Conservation (phyloP, 2,888 invertebrate genomes). For the Rhingia rostrata region DNA sequence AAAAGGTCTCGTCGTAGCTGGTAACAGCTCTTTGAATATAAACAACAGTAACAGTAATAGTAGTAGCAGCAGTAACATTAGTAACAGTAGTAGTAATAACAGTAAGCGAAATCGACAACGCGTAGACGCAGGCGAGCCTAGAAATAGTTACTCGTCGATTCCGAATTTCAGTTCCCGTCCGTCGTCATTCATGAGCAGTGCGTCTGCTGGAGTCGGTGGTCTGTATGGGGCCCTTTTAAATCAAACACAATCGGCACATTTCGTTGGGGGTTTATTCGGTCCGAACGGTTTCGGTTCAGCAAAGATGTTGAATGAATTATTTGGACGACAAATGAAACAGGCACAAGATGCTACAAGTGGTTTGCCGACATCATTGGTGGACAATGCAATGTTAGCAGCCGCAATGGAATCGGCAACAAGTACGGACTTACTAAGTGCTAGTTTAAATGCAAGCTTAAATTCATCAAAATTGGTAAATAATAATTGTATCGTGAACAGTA, state of each 20-base stretch:
- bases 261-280: conserved; percentile 88
- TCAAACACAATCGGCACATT: conserved; percentile 89
- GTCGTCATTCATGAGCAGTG: conserved; percentile 90
- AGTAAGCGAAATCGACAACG: conserved; percentile 97
- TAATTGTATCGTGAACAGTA: conserved; percentile 73
- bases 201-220: conserved; percentile 88
- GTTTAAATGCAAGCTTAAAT: conserved; percentile 74
- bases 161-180: conserved; percentile 90
- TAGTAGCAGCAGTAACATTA: conserved; percentile 68
- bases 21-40: conserved; percentile 54
- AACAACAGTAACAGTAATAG: conserved; percentile 69
- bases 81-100: conserved; percentile 65
- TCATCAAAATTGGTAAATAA: conserved; percentile 78
- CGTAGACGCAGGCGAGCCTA: conserved; percentile 97
- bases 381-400: conserved; percentile 82
- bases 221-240: conserved; percentile 94
- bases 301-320: conserved; percentile 95
- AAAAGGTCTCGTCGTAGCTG: conserved; percentile 61
- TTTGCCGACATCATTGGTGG: conserved; percentile 82
- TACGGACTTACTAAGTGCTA: conserved; percentile 83
- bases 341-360: conserved; percentile 85
- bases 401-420: conserved; percentile 83
- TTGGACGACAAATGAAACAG: conserved; percentile 91
- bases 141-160: conserved; percentile 94
- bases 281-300: conserved; percentile 93